Percentiles rank a stretch among this genome's conserved stretches.
Conservation (phyloP, 2,797 vertebrate genomes). For the Falco novaeseelandiae region DNA sequence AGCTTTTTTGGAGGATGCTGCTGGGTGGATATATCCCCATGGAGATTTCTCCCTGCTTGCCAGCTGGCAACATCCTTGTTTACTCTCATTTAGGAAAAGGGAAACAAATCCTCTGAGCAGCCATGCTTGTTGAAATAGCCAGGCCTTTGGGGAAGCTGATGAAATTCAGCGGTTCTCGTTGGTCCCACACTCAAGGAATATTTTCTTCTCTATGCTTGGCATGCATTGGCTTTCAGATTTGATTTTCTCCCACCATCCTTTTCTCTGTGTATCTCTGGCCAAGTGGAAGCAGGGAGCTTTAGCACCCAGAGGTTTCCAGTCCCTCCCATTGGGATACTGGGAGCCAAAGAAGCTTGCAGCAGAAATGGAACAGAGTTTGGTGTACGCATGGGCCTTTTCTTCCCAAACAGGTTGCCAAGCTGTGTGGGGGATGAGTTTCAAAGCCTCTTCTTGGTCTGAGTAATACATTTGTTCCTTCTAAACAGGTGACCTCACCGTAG, state of each 20-base stretch:
- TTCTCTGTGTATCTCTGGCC: neutral
- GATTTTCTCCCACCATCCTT: neutral
- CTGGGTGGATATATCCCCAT: neutral
- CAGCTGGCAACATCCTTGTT: neutral
- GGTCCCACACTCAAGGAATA: rapidly evolving
- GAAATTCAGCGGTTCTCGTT: neutral
- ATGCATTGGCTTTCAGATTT: neutral
- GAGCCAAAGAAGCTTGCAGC: neutral
- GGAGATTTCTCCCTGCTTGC: neutral
- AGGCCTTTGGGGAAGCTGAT: neutral
- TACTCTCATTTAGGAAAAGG: neutral
- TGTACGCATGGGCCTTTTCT: neutral
- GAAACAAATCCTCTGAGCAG: neutral
- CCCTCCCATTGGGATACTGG: neutral
- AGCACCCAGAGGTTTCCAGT: neutral
- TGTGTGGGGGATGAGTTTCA: neutral
- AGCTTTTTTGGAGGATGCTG: neutral
- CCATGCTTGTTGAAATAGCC: neutral
- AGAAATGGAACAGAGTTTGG: neutral
- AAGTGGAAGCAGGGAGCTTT: neutral
- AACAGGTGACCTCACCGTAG: neutral
- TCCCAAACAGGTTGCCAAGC: neutral
- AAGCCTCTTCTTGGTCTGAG: neutral
- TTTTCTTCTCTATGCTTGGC: neutral
- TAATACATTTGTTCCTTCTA: neutral